Percentiles rank a stretch among this genome's conserved stretches.
Evolutionary conservation across 2,888 invertebrate species (phyloP).

Genomic region (Hirtodrosophila duncani): DNA sequence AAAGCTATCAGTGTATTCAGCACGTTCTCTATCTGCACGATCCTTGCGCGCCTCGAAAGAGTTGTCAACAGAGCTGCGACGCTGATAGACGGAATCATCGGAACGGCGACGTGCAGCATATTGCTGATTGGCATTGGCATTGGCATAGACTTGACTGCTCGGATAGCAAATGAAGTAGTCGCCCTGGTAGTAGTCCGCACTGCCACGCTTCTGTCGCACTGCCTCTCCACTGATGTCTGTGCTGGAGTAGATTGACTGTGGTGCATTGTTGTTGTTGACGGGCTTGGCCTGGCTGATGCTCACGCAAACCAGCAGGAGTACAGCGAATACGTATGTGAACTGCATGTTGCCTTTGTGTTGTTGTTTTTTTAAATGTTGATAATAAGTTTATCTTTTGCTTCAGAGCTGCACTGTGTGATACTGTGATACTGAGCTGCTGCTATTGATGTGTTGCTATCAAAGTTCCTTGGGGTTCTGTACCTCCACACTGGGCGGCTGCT

Average conservation of each 20-base stretch:
- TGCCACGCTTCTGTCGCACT: conserved; percentile 42
- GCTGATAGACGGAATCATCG: not conserved
- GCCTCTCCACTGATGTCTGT: conserved; percentile 45
- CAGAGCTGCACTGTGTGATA: not conserved
- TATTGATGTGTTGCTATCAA: conserved; percentile 29
- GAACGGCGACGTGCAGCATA: conserved; percentile 41
- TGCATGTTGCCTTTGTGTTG: conserved; percentile 36
- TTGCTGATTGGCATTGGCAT: conserved; percentile 14
- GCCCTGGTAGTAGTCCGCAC: conserved; percentile 21
- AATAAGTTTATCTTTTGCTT: not conserved
- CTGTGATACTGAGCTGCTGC: conserved; percentile 4
- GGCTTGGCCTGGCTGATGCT: conserved; percentile 30
- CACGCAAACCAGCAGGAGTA: conserved; percentile 23
- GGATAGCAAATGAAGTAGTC: conserved; percentile 57
- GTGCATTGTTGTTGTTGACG: conserved; percentile 9
- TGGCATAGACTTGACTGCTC: conserved; percentile 52
- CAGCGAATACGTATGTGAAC: conserved; percentile 3
- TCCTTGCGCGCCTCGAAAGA: conserved; percentile 35
- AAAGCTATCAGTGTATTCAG: conserved; percentile 42
- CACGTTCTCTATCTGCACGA: conserved; percentile 50
- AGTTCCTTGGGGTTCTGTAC: conserved; percentile 52
- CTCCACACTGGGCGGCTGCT: not conserved
- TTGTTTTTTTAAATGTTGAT: not conserved
- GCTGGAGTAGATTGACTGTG: conserved; percentile 24
- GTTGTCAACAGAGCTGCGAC: conserved; percentile 15